A percentile compares a stretch with the other conserved stretches of the same genome.
phyloP scores from a whole-genome alignment of 2,797 vertebrate species.

The Leptodactylus fallax region DNA sequence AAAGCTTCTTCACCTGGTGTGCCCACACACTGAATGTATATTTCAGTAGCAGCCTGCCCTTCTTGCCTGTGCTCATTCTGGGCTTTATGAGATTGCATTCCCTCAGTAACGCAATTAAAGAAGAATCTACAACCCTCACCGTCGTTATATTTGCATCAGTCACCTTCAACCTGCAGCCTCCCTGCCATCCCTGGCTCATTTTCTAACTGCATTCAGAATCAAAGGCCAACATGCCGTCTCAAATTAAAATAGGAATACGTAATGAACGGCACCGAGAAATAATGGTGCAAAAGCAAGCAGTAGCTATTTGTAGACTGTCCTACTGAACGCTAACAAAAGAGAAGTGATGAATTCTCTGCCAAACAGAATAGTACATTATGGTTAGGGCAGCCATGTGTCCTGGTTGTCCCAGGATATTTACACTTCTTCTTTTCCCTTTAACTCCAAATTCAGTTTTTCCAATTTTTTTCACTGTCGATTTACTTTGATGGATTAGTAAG shows the following conservation, averaged over 20 bases:
- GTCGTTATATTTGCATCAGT: conserved; percentile 41
- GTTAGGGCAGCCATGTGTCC: background rate
- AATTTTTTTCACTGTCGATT: background rate
- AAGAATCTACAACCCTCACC: conserved; percentile 15
- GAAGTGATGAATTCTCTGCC: conserved; percentile 7
- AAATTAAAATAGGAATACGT: conserved; percentile 52
- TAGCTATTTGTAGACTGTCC: conserved; percentile 24
- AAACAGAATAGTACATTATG: conserved; percentile 27
- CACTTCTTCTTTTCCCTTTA: background rate
- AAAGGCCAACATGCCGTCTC: conserved; percentile 55
- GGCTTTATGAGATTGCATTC: conserved; percentile 30
- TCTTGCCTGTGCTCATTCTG: background rate
- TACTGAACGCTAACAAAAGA: conserved; percentile 25
- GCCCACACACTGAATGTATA: conserved; percentile 31
- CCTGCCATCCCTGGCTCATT: conserved; percentile 42
- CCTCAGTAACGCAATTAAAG: conserved; percentile 52
- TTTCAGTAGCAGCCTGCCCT: conserved; percentile 33
- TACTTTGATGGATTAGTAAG: background rate
- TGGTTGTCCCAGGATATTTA: background rate
- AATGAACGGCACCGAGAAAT: conserved; percentile 43
- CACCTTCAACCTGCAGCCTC: conserved; percentile 56
- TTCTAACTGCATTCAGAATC: conserved; percentile 47
- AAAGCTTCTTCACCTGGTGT: conserved; percentile 28
- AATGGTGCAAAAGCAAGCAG: conserved; percentile 3
- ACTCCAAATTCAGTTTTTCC: background rate